phyloP scores from a whole-genome alignment of 2,888 invertebrate species.

The Leucoma salicis region DNA sequence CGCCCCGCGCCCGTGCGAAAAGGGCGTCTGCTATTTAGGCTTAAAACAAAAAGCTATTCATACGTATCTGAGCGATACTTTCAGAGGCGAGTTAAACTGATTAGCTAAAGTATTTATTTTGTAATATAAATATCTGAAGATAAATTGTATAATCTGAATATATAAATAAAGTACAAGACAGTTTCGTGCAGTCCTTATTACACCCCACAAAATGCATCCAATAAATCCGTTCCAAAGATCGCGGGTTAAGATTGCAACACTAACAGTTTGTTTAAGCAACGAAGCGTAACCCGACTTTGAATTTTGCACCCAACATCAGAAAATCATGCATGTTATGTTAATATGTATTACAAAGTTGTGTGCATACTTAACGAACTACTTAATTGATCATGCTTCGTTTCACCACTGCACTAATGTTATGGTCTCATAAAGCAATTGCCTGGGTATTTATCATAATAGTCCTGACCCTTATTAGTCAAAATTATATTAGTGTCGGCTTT shows the following conservation, averaged over 20 bases:
- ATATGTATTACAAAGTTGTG: constrained; percentile 42
- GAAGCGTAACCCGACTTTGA: constrained; percentile 28
- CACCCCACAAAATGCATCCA: constrained; percentile 15
- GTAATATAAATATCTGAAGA: no score
- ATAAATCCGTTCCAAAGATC: constrained; percentile 32
- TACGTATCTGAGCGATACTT: no score
- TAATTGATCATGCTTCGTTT: constrained; percentile 10
- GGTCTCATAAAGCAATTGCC: neutral
- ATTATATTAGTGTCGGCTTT: no score
- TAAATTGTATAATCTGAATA: no score
- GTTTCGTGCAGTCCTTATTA: neutral
- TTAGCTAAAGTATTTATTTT: no score
- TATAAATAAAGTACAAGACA: neutral
- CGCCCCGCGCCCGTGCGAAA: no score
- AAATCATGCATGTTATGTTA: constrained; percentile 37
- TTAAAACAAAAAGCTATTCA: no score
- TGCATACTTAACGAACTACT: constrained; percentile 30
- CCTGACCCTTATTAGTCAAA: no score
- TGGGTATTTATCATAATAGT: no score
- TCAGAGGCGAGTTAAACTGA: no score
- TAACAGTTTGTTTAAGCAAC: constrained; percentile 26
- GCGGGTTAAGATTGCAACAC: constrained; percentile 38
- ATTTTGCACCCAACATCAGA: constrained; percentile 31
- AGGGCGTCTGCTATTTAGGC: no score
- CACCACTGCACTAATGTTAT: neutral